Evolutionary conservation across 2,888 invertebrate genomes (phyloP), one percentile per base, ranked within the genome.

Genomic region (Drosophila rellima): DNA sequence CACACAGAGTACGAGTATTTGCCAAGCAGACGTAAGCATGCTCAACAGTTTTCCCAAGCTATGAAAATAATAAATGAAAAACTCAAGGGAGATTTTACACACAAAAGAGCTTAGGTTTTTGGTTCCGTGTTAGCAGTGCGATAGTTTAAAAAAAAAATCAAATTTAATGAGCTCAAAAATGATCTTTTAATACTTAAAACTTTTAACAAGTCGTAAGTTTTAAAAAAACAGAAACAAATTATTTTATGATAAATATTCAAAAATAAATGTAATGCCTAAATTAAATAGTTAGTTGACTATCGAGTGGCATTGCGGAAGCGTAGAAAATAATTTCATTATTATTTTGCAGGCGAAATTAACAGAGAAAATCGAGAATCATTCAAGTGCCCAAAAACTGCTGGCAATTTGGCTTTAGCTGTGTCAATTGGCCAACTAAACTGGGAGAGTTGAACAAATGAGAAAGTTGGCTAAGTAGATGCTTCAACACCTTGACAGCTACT

Each of bases 401-500:
- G 31, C 50, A 33, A 51, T 51, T 42, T 42, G 50, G 51, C 51
- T 44, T 54, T 47, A 31, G 20, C 54, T 33, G 15, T 69, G 67
- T 61, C 47, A 62, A 48, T 57, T 65, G 61, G 55, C 54, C 59
- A 47, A 60, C 44, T 50, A 70, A 37, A 6, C 39, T 10, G 23
- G 11, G 35, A 39, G 52, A 17, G 45, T 39, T 42, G 17, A 11
- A 23, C 20, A 52, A 61, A 72, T 56, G 33, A 23, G 20, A 63
- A 63, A 55, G 47, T 47, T 55, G 42, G 8, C 51, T 44, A 66
- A 74, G 59, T 70, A 37, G 75, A 59, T 63, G 66, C 75, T 48
- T n/a, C 57, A 55, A 44, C 75, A 75, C 75, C 70, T 70, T 57
- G 33, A 55, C 62, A 56, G 54, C 50, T 40, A 70, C 54, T 64